phyloP scores from a whole-genome alignment of 2,888 invertebrate species.

The Cyaniris semiargus region DNA sequence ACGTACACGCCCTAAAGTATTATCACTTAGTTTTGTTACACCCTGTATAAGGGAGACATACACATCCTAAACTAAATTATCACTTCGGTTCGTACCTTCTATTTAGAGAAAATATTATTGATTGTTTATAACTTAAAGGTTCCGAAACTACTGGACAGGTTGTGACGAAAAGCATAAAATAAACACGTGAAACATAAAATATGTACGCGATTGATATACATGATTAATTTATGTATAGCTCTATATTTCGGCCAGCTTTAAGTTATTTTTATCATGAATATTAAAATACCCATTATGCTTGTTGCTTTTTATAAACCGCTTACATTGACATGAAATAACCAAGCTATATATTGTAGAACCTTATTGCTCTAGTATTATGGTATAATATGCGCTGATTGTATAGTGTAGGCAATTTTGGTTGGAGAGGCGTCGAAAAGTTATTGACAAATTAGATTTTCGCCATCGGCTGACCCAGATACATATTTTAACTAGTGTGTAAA shows the following conservation, averaged over 20 bases:
- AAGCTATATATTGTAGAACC: too few species aligned
- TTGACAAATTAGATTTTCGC: constrained; percentile 15
- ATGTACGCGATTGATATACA: too few species aligned
- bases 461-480: constrained; percentile 11
- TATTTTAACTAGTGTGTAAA: background rate
- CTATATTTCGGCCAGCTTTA: background rate
- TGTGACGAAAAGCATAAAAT: background rate
- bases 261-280: background rate
- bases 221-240: too few species aligned
- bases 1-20: too few species aligned
- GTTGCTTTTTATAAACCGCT: background rate
- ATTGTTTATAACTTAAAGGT: background rate
- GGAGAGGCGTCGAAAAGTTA: constrained; percentile 6
- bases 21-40: too few species aligned
- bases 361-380: background rate
- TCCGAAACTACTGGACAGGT: background rate
- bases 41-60: too few species aligned
- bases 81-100: too few species aligned
- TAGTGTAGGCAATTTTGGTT: background rate
- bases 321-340: background rate
- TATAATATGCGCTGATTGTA: background rate
- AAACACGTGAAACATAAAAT: background rate
- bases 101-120: background rate
- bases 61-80: too few species aligned
- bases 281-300: background rate